Conservation (phyloP, 2,797 vertebrate species). For the Caiman crocodilus region DNA sequence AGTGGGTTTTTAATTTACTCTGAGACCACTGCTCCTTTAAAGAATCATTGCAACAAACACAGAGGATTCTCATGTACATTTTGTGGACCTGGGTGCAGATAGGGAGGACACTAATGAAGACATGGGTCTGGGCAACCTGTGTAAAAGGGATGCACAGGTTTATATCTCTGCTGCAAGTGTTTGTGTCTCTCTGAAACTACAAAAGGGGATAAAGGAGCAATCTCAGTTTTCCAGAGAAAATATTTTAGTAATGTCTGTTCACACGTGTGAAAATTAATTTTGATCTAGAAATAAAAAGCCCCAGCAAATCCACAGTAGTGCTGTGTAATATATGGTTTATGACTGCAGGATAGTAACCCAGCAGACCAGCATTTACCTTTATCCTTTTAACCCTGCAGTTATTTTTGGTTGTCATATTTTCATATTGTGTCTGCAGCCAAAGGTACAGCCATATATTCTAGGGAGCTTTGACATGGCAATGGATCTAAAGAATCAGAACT, state of each 20-base stretch:
- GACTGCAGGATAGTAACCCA: neutral
- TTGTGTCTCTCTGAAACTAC: neutral
- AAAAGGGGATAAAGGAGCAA: neutral
- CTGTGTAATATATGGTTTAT: neutral
- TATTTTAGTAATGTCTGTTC: neutral
- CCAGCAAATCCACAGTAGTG: neutral
- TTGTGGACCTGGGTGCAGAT: neutral
- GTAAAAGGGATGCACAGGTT: neutral
- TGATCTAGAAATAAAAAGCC: neutral
- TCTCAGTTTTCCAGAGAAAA: neutral
- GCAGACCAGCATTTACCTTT: neutral
- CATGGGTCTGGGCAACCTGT: neutral
- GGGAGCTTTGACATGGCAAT: neutral
- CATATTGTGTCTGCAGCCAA: neutral
- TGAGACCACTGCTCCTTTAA: neutral
- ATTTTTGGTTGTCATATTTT: neutral
- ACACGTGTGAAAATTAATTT: neutral
- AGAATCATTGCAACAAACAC: neutral
- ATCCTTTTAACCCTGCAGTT: neutral
- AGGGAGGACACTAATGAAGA: neutral
- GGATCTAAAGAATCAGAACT: neutral
- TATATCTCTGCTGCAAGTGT: accelerated
- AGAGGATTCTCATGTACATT: neutral
- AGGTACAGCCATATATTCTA: neutral
- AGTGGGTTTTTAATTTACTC: neutral